Percentiles rank a stretch among this genome's conserved stretches.
phyloP scores from a whole-genome alignment of 2,888 invertebrate species.

The Phania funesta region DNA sequence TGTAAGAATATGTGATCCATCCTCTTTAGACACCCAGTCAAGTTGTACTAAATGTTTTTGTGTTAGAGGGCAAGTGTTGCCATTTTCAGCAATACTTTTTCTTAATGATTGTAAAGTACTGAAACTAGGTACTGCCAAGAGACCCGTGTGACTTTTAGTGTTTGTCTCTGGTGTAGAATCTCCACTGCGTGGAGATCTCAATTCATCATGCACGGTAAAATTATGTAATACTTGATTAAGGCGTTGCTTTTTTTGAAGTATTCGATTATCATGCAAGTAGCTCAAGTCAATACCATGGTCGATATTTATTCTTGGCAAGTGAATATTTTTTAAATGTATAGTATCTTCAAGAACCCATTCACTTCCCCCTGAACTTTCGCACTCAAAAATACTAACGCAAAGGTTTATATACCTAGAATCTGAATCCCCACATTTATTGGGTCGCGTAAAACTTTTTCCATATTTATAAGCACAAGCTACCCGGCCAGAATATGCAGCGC shows the following conservation, averaged over 20 bases:
- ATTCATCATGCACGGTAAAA: constrained; percentile 89
- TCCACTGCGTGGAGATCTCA: constrained; percentile 82
- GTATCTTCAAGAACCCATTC: constrained; percentile 98
- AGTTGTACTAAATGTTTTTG: constrained; percentile 96
- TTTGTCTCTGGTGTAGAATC: constrained; percentile 79
- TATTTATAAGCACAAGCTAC: constrained; percentile 98
- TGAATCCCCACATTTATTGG: constrained; percentile 86
- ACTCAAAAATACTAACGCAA: constrained; percentile 98
- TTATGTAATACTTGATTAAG: constrained; percentile 91
- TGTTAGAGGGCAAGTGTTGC: constrained; percentile 93
- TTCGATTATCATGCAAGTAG: constrained; percentile 89
- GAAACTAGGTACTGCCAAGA: constrained; percentile 94
- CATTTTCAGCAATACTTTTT: constrained; percentile 94
- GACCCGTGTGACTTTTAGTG: constrained; percentile 74
- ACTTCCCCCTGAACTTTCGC: constrained; percentile 98
- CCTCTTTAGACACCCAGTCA: constrained; percentile 99
- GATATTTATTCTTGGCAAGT: constrained; percentile 89
- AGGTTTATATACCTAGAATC: constrained; percentile 93
- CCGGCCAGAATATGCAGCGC: constrained; percentile 98
- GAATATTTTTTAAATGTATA: constrained; percentile 95
- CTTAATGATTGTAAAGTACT: constrained; percentile 93
- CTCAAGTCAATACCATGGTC: constrained; percentile 92
- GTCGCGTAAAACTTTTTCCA: constrained; percentile 92
- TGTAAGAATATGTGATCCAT: constrained; percentile 98
- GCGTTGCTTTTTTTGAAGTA: constrained; percentile 90